Evolutionary conservation across 2,888 invertebrate species (phyloP), one percentile per base, ranked within the genome.

Genomic region (Eupelmus urozonus): DNA sequence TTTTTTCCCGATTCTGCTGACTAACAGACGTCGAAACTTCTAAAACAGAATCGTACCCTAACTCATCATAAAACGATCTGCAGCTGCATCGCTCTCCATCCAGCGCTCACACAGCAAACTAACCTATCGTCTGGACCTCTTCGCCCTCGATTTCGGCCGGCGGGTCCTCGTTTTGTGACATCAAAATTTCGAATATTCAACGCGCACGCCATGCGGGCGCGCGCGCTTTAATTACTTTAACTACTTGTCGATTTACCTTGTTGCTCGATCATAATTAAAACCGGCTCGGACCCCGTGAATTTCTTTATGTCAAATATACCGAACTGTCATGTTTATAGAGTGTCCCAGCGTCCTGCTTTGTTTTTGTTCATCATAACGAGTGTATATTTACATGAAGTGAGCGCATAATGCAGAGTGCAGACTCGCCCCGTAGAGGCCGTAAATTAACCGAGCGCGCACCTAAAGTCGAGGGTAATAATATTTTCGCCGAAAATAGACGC

Each of bases 131-230:
- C 60, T 80, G 77, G 25, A 81, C 66, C n/a, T 72, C 73, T 3
- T 76, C 81, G 42, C 62, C 80, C 25, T 81, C 77, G 73, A 23
- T 70, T 9, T 67, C 76, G 20, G n/a, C 5, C n/a, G 23, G 67
- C 40, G 49, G 80, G 59, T 82, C 80, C 80, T 82, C 84, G 78
- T 81, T 81, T 82, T 80, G 81, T 80, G 87, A 88, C 88, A 88
- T 88, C 83, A 85, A 88, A 82, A 72, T 34, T 53, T n/a, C 11
- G 4, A 20, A 20, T 23, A 62, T 42, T 29, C 23, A 62, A 29
- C 1, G 4, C 16, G n/a, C 18, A 11, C 11, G 16, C 40, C 18
- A 20, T 53, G 2, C 5, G 9, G 34, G n/a, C n/a, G n/a, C n/a
- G n/a, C n/a, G n/a, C n/a, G n/a, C n/a, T 53, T 62, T 5, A 20